Evolutionary conservation across 2,888 invertebrate species (phyloP), one percentile per base, ranked within the genome.

Genomic region (Mimachlamys varia): DNA sequence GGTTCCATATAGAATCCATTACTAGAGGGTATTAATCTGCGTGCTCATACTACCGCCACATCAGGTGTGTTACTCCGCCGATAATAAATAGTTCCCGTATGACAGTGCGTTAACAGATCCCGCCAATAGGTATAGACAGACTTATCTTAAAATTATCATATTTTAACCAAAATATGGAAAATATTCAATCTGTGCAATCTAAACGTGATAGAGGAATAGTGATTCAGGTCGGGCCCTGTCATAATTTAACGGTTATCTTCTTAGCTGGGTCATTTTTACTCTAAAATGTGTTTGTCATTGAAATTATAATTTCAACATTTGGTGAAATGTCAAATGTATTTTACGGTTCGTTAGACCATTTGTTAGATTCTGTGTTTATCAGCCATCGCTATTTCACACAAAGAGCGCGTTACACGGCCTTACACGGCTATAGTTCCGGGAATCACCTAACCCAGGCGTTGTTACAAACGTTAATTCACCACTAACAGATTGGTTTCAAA

Each of bases 81-180:
- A 53, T 19, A 53, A 10, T 53, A 53, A 33, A 76, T 76, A 76
- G 76, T 58, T 17, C 76, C 76, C 76, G 76, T 5, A 12, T 76
- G 76, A 33, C 76, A 33, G 76, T 15, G 33, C 33, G 33, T 33
- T 27, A 33, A 76, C 27, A 27, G 33, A 33, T 33, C 27, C 27
- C 76, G 76, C 76, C 33, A 33, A 76, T 76, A 76, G 76, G 76
- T 76, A 33, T 76, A 76, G 76, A 76, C 76, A 76, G 76, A 15
- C 27, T 33, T 76, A 76, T 76, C 76, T 5, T 76, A 33, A 76
- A 76, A 76, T 76, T 76, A 76, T 76, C 76, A 76, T 76, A 76
- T 76, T 76, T 76, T 76, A 76, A 76, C 76, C 76, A 76, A 76
- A 76, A 76, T 76, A 76, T 76, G 76, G 33, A 33, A 76, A 76